Conservation (phyloP, 2,113 vertebrate species). For the Lepus timidus region DNA sequence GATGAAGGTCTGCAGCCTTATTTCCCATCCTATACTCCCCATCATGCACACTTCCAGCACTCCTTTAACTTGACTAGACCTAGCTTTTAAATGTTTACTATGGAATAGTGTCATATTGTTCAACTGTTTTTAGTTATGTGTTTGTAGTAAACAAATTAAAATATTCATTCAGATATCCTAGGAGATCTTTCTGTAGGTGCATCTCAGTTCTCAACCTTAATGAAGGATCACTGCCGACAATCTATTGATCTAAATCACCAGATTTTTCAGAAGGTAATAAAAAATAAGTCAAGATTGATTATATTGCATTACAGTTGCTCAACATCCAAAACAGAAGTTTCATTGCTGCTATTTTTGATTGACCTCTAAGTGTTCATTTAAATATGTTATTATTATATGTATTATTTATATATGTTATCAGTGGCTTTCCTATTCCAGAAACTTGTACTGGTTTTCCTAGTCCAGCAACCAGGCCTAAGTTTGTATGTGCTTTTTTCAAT, state of each 20-base stretch:
- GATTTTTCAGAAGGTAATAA: neutral
- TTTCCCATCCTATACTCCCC: neutral
- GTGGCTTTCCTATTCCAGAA: neutral
- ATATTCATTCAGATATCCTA: neutral
- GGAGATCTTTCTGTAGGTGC: neutral
- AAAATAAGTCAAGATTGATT: neutral
- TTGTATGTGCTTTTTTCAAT: neutral
- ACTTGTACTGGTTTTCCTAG: neutral
- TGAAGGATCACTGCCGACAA: neutral
- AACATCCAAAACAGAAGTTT: conserved; percentile 2
- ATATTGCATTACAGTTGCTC: neutral
- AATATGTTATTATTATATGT: neutral
- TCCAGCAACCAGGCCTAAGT: too few species aligned
- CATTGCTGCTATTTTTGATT: neutral
- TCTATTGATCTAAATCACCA: neutral
- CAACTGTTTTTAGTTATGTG: neutral
- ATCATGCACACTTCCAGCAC: neutral
- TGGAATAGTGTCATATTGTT: neutral
- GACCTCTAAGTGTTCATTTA: neutral
- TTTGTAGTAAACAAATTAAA: neutral
- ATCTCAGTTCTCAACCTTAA: neutral
- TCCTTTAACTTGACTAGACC: neutral
- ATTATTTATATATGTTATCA: too few species aligned
- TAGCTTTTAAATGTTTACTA: conserved; percentile 12
- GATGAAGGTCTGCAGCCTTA: neutral